Base-by-base conservation (phyloP, 2,797 vertebrate genomes). In the Danio aesculapii region DNA sequence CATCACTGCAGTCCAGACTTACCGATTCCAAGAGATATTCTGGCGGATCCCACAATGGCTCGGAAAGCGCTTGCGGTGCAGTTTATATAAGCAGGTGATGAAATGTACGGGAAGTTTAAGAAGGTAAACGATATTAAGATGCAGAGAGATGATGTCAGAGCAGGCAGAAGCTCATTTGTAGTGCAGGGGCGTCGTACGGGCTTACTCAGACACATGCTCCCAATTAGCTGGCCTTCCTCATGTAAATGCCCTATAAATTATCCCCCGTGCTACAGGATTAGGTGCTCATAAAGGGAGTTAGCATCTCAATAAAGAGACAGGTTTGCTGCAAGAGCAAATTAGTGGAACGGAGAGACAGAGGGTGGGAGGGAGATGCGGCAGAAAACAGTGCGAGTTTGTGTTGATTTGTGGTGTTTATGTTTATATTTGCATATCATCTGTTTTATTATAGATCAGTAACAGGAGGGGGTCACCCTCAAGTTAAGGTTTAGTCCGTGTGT, bases 181-280 rank as follows among this genome's bases (percentile, higher is more conserved):
- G 94, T 93, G 93, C 92, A 91, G 93, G 92, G 92, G 93, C 94
- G 92, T 93, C 91, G 93, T 93, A 85, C 84, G 90, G 96, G 96
- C 96, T 98, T 98, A 97, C 89, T 81, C 94, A 96, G 95, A 99
- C 96, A 97, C 97, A 97, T 97, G 97, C 96, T 97, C 96, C 96
- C 97, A 97, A 99, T 98, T 98, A 98, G 96, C 95, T 92, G 93
- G 94, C 95, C 93, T 95, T 96, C 96, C 96, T 96, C 97, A 97
- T 98, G 96, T 98, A 99, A 98, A 98, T 97, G 96, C 96, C 96
- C 96, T 95, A 96, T 98, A 97, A 98, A 97, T 98, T 97, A 98
- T 95, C 94, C 96, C 95, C 95, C 92, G 95, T 92, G 94, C 95
- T 92, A 89, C 88, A 85, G 97, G 97, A 98, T 99, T 98, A 98